A percentile compares a stretch with the other conserved stretches of the same genome.
Evolutionary conservation across 2,888 invertebrate genomes (phyloP).

Genomic region (Drosophila kuntzei): DNA sequence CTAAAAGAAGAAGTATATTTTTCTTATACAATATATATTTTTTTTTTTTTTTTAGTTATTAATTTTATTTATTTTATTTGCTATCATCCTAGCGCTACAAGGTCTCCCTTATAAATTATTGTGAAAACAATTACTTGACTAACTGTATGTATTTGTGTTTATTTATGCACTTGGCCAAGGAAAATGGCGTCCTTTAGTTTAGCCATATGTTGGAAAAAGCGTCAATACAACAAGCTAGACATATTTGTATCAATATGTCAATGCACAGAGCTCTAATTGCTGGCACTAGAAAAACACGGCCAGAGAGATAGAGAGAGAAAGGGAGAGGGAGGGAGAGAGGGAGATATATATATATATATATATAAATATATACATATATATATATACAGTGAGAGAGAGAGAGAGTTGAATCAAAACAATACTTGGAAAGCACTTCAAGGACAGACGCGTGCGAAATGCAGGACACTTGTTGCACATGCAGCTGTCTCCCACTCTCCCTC

Average conservation of each 20-base stretch:
- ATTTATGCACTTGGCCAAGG: not conserved
- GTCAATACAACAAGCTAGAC: not conserved
- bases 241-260: conserved; percentile 2
- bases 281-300: not conserved
- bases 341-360: too few relatives aligned
- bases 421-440: conserved; percentile 13
- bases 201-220: conserved; percentile 8
- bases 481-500: conserved; percentile 8
- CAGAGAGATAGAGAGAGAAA: not conserved
- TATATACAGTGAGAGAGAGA: too few relatives aligned
- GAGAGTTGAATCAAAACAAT: conserved; percentile 22
- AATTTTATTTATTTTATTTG: too few relatives aligned
- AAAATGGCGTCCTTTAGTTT: not conserved
- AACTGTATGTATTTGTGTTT: not conserved
- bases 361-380: too few relatives aligned
- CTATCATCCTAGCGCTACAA: too few relatives aligned
- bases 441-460: conserved; percentile 22
- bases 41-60: too few relatives aligned
- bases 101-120: too few relatives aligned
- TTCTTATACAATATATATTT: too few relatives aligned
- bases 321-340: not conserved
- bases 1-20: too few relatives aligned
- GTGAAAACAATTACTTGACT: too few relatives aligned
- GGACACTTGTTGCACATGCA: conserved; percentile 67
- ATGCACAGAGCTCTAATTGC: conserved; percentile 3